These are phyloP conservation scores for Notechis scutatus DNA, from an alignment of 2,113 vertebrate genomes.

Conservation along the genomic window DNA sequence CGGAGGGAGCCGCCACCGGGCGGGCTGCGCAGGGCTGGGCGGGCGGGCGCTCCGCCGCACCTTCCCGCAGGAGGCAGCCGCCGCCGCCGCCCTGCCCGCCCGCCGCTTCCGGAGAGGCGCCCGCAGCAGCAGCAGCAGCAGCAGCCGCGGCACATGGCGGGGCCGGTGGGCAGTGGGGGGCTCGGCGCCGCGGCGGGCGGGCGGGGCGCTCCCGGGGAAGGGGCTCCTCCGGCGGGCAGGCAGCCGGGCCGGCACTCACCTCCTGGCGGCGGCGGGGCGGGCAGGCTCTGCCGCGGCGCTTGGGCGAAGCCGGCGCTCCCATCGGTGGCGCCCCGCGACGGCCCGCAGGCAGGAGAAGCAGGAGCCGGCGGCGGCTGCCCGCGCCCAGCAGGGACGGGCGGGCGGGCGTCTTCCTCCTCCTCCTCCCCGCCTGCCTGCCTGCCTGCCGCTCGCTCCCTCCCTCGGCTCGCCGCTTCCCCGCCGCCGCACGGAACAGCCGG, in stretches of 20 bases:
- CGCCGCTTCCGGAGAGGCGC: not conserved
- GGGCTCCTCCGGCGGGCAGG: slow-evolving; percentile 23
- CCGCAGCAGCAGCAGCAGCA: not conserved
- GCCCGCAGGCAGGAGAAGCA: not conserved
- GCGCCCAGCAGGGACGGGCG: not conserved
- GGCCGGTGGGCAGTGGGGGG: not conserved
- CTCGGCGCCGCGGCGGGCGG: too few species aligned
- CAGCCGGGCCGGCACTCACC: not conserved
- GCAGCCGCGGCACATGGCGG: not conserved
- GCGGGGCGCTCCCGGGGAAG: slow-evolving; percentile 10
- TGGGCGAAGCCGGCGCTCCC: not conserved
- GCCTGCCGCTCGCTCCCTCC: too few species aligned
- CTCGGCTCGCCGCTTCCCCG: not conserved
- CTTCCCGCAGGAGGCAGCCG: not conserved
- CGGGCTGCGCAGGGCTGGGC: not conserved
- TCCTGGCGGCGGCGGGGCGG: not conserved
- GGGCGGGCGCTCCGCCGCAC: not conserved
- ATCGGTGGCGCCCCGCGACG: not conserved
- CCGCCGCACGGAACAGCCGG: not conserved
- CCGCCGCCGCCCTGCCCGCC: not conserved
- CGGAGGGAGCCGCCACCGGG: not conserved
- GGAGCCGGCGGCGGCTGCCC: not conserved
- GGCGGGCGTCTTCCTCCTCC: not conserved
- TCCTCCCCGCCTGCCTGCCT: not conserved
- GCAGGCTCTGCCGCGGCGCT: not conserved